Evolutionary conservation across 2,797 vertebrate species (phyloP).

Genomic region (Mustela erminea): DNA sequence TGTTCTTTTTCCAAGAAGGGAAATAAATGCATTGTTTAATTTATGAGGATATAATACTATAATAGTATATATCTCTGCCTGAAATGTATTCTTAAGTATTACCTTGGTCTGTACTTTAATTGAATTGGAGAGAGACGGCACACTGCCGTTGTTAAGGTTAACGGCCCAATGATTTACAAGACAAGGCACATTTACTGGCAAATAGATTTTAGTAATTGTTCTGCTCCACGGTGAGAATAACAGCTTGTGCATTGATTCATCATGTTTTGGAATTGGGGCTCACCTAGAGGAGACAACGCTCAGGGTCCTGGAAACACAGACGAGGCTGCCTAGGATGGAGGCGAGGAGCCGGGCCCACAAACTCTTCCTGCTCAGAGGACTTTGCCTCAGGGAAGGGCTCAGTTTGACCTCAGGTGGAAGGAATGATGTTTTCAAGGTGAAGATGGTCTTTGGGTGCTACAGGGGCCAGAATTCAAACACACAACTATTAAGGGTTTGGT

Average conservation of each 20-base stretch:
- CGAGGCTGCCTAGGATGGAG: neutral
- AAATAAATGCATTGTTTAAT: conserved; percentile 80
- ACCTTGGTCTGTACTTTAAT: conserved; percentile 89
- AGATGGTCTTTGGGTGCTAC: neutral
- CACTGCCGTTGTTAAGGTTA: conserved; percentile 89
- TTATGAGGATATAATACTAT: conserved; percentile 83
- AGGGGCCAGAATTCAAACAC: neutral
- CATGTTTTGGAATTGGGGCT: conserved; percentile 74
- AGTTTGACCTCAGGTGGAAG: neutral
- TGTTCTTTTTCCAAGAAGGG: conserved; percentile 63
- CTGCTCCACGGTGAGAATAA: conserved; percentile 86
- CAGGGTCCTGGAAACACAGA: neutral
- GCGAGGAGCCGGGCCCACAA: neutral
- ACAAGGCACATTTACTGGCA: conserved; percentile 90
- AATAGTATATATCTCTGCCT: conserved; percentile 79
- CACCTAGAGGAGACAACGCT: conserved; percentile 13
- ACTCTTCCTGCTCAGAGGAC: neutral
- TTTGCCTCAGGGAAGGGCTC: neutral
- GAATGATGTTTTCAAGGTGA: neutral
- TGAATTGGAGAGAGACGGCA: conserved; percentile 88
- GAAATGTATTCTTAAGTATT: conserved; percentile 87
- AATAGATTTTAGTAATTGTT: conserved; percentile 91
- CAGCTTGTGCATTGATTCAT: conserved; percentile 87
- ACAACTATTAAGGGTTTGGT: neutral
- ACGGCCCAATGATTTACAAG: conserved; percentile 91